A percentile compares a stretch with the other conserved stretches of the same genome.
Evolutionary conservation across 2,113 vertebrate species (phyloP).

Genomic region (Pithys albifrons): DNA sequence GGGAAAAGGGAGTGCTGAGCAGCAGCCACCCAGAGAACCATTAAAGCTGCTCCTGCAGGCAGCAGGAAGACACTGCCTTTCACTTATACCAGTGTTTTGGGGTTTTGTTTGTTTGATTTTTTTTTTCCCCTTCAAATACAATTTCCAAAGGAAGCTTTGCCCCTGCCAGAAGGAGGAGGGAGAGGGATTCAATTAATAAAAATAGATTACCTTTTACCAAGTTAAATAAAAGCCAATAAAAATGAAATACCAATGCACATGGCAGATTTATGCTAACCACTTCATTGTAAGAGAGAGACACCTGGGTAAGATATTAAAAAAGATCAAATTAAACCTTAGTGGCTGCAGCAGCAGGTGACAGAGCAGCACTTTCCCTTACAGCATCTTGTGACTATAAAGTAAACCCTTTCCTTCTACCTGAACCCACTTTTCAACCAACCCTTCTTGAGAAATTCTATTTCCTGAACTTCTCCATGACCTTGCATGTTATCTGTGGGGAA

Average conservation of each 20-base stretch:
- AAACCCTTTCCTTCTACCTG: neutral
- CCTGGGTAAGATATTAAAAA: constrained; percentile 66
- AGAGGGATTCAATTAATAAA: constrained; percentile 66
- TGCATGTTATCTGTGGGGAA: neutral
- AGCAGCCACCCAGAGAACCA: neutral
- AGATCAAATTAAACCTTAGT: constrained; percentile 71
- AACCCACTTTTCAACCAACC: neutral
- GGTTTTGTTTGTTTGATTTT: neutral
- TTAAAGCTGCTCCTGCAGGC: neutral
- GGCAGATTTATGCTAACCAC: constrained; percentile 64
- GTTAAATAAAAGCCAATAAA: constrained; percentile 73
- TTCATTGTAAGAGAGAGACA: constrained; percentile 45
- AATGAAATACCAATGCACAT: constrained; percentile 28
- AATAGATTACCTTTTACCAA: constrained; percentile 69
- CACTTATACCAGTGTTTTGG: accelerated
- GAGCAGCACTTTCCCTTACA: neutral
- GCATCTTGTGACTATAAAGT: neutral
- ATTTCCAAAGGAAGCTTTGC: neutral
- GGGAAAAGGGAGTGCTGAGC: neutral
- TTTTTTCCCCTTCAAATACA: neutral
- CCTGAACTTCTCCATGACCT: neutral
- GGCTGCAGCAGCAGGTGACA: constrained; percentile 39
- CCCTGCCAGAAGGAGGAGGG: neutral
- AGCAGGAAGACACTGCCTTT: neutral
- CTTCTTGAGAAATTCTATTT: neutral